phyloP scores from a whole-genome alignment of 2,113 vertebrate genomes.

The Chamaea fasciata region DNA sequence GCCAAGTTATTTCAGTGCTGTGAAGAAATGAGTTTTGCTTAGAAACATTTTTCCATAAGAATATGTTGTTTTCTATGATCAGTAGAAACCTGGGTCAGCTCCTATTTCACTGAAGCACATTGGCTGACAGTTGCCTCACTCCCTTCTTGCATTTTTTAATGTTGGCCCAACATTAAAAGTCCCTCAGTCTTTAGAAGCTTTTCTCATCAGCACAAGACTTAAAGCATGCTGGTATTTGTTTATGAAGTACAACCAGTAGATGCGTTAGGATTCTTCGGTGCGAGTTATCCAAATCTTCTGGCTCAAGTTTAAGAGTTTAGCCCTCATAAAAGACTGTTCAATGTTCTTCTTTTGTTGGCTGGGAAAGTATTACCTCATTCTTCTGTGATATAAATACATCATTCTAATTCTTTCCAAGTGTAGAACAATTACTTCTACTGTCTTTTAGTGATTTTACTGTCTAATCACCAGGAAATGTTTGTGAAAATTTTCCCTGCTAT shows the following conservation, averaged over 20 bases:
- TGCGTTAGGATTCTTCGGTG: neutral
- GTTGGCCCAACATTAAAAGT: neutral
- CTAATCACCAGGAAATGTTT: neutral
- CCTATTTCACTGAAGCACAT: neutral
- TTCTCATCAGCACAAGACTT: neutral
- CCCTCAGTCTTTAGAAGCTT: neutral
- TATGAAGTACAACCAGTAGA: neutral
- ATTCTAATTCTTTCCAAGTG: neutral
- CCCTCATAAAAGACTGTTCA: neutral
- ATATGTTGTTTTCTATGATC: neutral
- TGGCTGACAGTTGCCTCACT: neutral
- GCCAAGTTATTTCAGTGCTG: neutral
- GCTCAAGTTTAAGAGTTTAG: neutral
- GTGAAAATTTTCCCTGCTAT: neutral
- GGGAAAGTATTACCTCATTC: slow-evolving; percentile 13
- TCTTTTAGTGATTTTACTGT: neutral
- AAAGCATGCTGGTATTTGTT: neutral
- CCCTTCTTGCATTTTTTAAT: neutral
- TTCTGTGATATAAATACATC: neutral
- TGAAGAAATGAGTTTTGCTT: neutral
- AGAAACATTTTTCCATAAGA: neutral
- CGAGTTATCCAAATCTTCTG: neutral
- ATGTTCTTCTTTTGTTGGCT: neutral
- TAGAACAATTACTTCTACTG: neutral
- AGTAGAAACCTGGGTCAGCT: neutral